Evolutionary conservation across 2,113 vertebrate genomes (phyloP).

Genomic region (Tamias sibiricus): DNA sequence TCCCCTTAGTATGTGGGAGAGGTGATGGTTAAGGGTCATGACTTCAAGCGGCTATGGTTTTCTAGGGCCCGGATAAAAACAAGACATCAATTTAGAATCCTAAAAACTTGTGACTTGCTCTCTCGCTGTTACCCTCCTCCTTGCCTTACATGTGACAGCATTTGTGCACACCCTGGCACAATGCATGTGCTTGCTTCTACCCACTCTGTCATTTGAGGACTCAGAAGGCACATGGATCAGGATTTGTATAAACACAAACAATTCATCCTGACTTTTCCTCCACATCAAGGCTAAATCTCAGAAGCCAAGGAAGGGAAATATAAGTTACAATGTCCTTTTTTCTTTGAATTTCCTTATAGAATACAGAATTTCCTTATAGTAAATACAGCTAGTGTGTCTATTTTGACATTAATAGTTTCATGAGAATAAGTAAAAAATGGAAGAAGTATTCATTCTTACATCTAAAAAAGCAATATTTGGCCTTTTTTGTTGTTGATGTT

Average conservation of each 20-base stretch:
- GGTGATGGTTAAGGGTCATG: slow-evolving; percentile 32
- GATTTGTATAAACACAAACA: slow-evolving; percentile 51
- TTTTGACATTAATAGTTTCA: slow-evolving; percentile 40
- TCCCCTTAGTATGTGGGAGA: slow-evolving; percentile 60
- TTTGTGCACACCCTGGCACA: slow-evolving; percentile 71
- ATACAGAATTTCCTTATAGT: slow-evolving; percentile 25
- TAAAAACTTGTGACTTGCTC: slow-evolving; percentile 75
- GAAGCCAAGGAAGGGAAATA: slow-evolving; percentile 6
- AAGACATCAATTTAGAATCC: slow-evolving; percentile 75
- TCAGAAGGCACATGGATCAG: slow-evolving; percentile 61
- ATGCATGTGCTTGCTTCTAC: slow-evolving; percentile 60
- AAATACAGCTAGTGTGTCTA: not conserved
- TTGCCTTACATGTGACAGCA: slow-evolving; percentile 75
- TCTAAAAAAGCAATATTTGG: not conserved
- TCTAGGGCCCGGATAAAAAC: slow-evolving; percentile 58
- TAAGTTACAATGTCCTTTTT: slow-evolving; percentile 1
- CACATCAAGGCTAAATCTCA: slow-evolving; percentile 12
- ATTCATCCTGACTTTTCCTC: slow-evolving; percentile 38
- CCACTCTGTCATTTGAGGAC: slow-evolving; percentile 65
- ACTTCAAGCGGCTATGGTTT: slow-evolving; percentile 37
- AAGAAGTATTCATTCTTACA: slow-evolving; percentile 11
- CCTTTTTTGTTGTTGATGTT: not conserved
- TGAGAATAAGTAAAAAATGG: slow-evolving; percentile 35
- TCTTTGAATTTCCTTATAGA: slow-evolving; percentile 38
- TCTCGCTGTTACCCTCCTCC: slow-evolving; percentile 46